Base-by-base conservation (phyloP, 2,888 invertebrate genomes). In the Spodoptera exigua region DNA sequence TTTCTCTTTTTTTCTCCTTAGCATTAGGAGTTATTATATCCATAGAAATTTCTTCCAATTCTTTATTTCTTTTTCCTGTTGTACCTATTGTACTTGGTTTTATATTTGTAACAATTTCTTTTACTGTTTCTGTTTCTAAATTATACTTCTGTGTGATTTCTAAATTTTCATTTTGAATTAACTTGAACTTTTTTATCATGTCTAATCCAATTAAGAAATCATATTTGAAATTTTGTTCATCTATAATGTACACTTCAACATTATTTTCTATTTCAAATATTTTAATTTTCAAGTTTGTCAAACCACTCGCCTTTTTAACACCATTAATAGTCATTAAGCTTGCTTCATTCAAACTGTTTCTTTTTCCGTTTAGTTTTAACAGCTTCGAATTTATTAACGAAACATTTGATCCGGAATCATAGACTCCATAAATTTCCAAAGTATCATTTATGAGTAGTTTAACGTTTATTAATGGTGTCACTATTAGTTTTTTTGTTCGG, bases 101-200 rank as follows among this genome's bases (percentile, higher is more conserved):
- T n/a, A n/a, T 11, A 9, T 1, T 45, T 9, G 3, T 32, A 32
- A 34, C 10, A 14, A 5, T 2, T 4, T 45, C 14, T n/a, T 45
- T 34, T 1, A 7, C 32, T 3, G 9, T 3, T 2, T 45, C 3
- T 34, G 7, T 16, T 2, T 45, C 3, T 34, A 9, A 12, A 12
- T 47, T 5, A n/a, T 17, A n/a, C 17, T 17, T 35, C 11, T 18
- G 46, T 0, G 3, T 36, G 1, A 35, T 36, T 11, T 5, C 11
- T 11, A 47, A 47, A 36, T 47, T 16, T 2, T 47, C 46, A 47
- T 35, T 9, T 35, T 35, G 34, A 10, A 35, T 12, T 12, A 35
- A 9, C 10, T 35, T 35, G 10, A 35, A 35, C 4, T 9, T 35
- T 35, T 10, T 35, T 9, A 35, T 35, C 7, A 35, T 35, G 34